Conservation (phyloP, 2,797 vertebrate species). For the Chaenodraco wilsoni region DNA sequence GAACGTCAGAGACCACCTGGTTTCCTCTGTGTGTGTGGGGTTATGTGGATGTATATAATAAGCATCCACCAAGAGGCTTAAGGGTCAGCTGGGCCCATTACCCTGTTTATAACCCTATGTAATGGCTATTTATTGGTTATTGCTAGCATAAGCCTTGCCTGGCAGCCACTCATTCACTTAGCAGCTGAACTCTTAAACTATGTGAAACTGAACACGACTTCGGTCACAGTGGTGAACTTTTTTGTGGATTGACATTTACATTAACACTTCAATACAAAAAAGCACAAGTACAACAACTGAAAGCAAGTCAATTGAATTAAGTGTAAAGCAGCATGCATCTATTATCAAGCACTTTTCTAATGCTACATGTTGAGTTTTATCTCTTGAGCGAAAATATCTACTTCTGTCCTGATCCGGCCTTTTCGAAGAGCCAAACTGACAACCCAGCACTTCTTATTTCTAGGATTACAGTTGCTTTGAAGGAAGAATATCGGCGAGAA, state of each 20-base stretch:
- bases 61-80: slow-evolving; percentile 19
- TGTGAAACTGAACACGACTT: slow-evolving; percentile 57
- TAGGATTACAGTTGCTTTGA: slow-evolving; percentile 25
- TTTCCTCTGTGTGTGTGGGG: background rate
- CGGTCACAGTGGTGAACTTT: slow-evolving; percentile 3
- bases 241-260: background rate
- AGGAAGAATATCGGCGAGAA: background rate
- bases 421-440: background rate
- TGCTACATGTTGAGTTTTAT: background rate
- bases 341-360: background rate
- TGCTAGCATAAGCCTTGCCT: slow-evolving; percentile 34
- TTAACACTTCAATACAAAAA: slow-evolving; percentile 2
- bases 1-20: no score
- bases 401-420: slow-evolving; percentile 10
- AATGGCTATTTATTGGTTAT: slow-evolving; percentile 70
- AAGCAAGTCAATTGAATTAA: background rate
- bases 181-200: slow-evolving; percentile 69
- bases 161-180: slow-evolving; percentile 51
- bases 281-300: background rate
- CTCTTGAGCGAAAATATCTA: slow-evolving; percentile 20
- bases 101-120: slow-evolving; percentile 41
- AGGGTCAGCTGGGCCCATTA: slow-evolving; percentile 31
- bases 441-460: slow-evolving; percentile 26
- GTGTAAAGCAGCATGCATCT: background rate
- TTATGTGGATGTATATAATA: slow-evolving; percentile 3